A percentile compares a stretch with the other conserved stretches of the same genome.
Conservation (phyloP, 92 coral and sea anemone species). For the Nematostella vectensis region DNA sequence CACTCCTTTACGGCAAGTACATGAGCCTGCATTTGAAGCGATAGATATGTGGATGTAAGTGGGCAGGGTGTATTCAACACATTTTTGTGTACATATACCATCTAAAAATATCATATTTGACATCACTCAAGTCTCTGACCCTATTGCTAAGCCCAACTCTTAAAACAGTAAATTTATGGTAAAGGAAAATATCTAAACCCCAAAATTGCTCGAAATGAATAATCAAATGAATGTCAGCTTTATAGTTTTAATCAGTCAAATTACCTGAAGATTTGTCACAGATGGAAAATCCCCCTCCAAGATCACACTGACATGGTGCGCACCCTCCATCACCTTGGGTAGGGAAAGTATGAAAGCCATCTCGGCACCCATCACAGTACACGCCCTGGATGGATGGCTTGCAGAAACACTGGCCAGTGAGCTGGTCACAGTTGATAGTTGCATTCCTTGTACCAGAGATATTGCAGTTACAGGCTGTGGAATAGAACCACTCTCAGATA, state of each 20-base stretch:
- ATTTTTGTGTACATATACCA: no score
- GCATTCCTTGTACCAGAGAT: constrained; percentile 49
- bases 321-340: constrained; percentile 33
- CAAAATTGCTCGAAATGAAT: no score
- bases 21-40: constrained; percentile 60
- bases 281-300: constrained; percentile 73
- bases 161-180: no score
- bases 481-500: neutral
- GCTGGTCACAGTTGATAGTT: constrained; percentile 54
- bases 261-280: constrained; percentile 66
- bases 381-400: constrained; percentile 39
- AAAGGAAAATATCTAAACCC: no score
- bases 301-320: constrained; percentile 64
- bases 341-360: constrained; percentile 67
- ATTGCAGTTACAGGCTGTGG: constrained; percentile 62
- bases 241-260: no score
- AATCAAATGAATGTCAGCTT: no score
- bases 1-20: constrained; percentile 64
- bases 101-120: no score
- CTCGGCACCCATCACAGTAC: constrained; percentile 61
- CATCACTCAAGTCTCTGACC: neutral
- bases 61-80: neutral
- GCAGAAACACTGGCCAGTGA: constrained; percentile 64
- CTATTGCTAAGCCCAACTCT: no score
- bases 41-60: no score